These are phyloP conservation scores for Lycodopsis pacificus DNA, from an alignment of 2,797 vertebrate genomes.

Conservation along the genomic window DNA sequence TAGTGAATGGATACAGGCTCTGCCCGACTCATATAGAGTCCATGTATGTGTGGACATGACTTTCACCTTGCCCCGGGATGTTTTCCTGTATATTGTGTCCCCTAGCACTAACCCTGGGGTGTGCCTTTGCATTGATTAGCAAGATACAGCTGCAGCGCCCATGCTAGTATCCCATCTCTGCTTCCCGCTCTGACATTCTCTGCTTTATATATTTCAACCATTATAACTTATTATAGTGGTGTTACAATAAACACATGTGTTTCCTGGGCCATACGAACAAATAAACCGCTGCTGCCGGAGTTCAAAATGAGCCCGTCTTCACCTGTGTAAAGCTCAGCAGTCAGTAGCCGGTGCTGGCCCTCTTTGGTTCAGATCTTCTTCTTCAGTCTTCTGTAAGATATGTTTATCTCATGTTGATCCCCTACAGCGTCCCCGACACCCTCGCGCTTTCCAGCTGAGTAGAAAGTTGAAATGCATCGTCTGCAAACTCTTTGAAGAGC, in stretches of 20 bases:
- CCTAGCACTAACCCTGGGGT: constrained; percentile 43
- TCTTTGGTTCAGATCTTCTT: neutral
- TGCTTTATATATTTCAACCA: neutral
- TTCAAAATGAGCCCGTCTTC: constrained; percentile 27
- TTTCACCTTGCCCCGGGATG: constrained; percentile 79
- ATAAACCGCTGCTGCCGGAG: neutral
- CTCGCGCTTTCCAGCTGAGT: neutral
- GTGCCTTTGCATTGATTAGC: constrained; percentile 79
- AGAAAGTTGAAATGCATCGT: neutral
- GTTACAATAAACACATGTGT: neutral
- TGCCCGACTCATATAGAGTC: constrained; percentile 20
- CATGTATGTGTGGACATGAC: constrained; percentile 27
- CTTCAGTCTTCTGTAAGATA: constrained; percentile 7
- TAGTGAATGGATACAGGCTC: constrained; percentile 41
- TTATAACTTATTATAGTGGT: neutral
- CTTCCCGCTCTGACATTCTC: neutral
- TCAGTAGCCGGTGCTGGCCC: neutral
- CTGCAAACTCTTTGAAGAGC: constrained; percentile 11
- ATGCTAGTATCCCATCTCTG: neutral
- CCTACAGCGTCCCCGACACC: neutral
- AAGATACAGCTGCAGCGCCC: constrained; percentile 32
- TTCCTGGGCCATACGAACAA: neutral
- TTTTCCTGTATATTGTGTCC: constrained; percentile 62
- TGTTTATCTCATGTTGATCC: constrained; percentile 29
- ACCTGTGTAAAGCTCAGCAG: constrained; percentile 3